Evolutionary conservation across 1,140 invertebrate species (phyloP).

Genomic region (Ooceraea biroi): DNA sequence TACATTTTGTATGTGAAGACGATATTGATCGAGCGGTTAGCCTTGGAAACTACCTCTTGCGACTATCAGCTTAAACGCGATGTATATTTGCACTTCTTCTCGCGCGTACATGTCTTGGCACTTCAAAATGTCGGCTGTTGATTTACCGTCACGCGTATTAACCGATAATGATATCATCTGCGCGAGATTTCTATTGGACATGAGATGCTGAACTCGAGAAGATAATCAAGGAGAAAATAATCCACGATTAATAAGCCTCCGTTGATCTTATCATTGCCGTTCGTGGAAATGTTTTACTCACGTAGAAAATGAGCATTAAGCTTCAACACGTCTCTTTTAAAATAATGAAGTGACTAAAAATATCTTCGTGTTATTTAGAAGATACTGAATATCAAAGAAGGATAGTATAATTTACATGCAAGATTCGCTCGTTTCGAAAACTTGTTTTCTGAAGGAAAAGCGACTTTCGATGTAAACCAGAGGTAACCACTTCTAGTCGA

Average conservation of each 20-base stretch:
- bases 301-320: neutral
- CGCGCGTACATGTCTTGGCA: neutral
- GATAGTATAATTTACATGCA: neutral
- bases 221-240: neutral
- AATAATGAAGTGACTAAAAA: neutral
- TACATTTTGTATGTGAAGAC: neutral
- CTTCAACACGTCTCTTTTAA: too few species aligned
- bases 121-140: neutral
- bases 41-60: constrained; percentile 36
- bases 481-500: neutral
- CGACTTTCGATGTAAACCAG: neutral
- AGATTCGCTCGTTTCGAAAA: neutral
- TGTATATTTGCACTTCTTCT: neutral
- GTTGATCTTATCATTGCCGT: neutral
- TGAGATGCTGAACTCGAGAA: neutral
- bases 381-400: too few species aligned
- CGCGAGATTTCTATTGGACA: neutral
- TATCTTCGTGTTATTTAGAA: neutral
- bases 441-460: neutral
- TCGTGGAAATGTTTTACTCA: constrained; percentile 2
- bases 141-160: constrained; percentile 1
- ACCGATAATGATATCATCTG: neutral
- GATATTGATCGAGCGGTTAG: constrained; percentile 3
- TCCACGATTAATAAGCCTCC: neutral
- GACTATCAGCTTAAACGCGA: neutral